Evolutionary conservation across 2,113 vertebrate species (phyloP).

Genomic region (Ifrita kowaldi): DNA sequence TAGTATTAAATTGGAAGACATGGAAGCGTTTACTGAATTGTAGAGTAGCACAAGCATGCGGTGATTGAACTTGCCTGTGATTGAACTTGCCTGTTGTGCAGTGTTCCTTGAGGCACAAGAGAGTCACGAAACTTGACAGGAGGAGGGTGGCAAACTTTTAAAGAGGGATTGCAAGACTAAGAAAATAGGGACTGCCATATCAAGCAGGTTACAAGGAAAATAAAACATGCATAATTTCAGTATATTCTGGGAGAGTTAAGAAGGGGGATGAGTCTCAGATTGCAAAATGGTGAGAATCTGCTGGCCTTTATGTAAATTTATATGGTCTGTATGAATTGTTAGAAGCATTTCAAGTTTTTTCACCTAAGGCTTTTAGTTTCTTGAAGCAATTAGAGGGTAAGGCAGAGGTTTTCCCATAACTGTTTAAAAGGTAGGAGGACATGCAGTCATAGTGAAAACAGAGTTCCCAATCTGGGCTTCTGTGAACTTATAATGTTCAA

Average conservation of each 20-base stretch:
- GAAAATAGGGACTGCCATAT: background rate
- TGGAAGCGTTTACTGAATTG: background rate
- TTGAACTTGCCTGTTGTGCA: background rate
- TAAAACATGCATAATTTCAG: background rate
- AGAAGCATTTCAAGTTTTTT: background rate
- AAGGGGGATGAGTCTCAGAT: background rate
- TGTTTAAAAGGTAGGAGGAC: background rate
- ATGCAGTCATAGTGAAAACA: background rate
- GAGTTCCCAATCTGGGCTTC: background rate
- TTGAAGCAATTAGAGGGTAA: background rate
- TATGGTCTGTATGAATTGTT: background rate
- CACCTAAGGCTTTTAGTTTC: background rate
- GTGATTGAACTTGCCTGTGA: background rate
- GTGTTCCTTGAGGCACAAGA: background rate
- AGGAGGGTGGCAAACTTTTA: background rate
- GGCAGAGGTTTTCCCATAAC: background rate
- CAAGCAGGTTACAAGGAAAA: background rate
- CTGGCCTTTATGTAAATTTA: background rate
- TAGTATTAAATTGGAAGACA: background rate
- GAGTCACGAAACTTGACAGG: background rate
- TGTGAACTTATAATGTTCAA: background rate
- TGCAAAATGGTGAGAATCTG: background rate
- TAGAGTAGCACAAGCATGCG: background rate
- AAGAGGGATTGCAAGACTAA: background rate
- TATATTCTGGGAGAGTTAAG: background rate